These are phyloP conservation scores for Invenusta paracnida DNA, from an alignment of 2,888 invertebrate species.

Conservation along the genomic window DNA sequence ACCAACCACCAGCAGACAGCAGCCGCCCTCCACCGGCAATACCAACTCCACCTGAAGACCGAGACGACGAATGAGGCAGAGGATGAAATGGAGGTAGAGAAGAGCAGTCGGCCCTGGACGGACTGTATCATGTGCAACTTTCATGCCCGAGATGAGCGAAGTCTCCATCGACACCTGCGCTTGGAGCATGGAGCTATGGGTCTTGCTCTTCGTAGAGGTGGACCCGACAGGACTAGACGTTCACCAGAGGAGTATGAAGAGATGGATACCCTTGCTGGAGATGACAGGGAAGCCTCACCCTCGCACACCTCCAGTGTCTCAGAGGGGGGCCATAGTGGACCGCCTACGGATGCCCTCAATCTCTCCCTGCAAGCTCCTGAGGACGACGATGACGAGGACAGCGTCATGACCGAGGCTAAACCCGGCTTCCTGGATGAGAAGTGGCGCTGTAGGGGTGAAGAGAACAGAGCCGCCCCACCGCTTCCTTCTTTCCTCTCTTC, in stretches of 20 bases:
- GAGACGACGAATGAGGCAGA: no score
- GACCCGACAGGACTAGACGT: neutral
- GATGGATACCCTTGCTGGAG: neutral
- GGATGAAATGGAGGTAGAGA: neutral
- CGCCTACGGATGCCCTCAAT: neutral
- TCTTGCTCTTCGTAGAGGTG: neutral
- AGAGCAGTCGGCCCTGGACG: slow-evolving; percentile 28
- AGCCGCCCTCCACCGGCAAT: neutral
- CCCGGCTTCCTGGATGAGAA: neutral
- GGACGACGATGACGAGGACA: slow-evolving; percentile 1
- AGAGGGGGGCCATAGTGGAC: neutral
- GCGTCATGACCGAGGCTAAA: neutral
- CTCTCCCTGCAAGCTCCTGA: neutral
- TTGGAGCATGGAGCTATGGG: neutral
- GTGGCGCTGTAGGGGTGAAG: neutral
- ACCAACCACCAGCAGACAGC: neutral
- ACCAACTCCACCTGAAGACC: neutral
- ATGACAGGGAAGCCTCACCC: neutral
- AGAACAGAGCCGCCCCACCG: no score
- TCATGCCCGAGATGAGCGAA: slow-evolving; percentile 9
- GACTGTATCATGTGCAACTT: slow-evolving; percentile 23
- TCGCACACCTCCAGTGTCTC: neutral
- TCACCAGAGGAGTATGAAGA: neutral
- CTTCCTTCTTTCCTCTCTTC: neutral
- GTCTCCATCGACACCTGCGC: neutral